phyloP scores from a whole-genome alignment of 2,888 invertebrate genomes.

The Dynastes tityus region DNA sequence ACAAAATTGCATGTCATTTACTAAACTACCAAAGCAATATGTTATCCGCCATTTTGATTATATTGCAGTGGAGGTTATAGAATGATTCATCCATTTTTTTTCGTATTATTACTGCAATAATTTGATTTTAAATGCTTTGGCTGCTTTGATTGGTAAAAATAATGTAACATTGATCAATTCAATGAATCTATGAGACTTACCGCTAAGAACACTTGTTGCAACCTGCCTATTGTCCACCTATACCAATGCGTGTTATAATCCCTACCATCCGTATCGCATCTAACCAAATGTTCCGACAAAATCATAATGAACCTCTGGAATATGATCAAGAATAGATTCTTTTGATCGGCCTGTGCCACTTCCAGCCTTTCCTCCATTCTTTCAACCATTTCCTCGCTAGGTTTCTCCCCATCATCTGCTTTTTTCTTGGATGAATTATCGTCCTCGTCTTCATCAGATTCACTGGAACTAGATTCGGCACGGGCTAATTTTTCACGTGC shows the following conservation, averaged over 20 bases:
- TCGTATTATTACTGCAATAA: too few relatives aligned
- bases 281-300: conserved; percentile 94
- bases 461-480: conserved; percentile 87
- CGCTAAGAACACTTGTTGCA: conserved; percentile 95
- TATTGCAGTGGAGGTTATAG: too few relatives aligned
- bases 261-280: conserved; percentile 93
- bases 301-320: conserved; percentile 99
- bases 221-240: conserved; percentile 93
- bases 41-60: too few relatives aligned
- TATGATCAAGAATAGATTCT: conserved; percentile 95
- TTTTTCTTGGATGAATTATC: conserved; percentile 65
- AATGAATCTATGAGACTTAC: conserved; percentile 73
- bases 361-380: conserved; percentile 96
- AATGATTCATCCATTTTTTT: too few relatives aligned
- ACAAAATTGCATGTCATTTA: too few relatives aligned
- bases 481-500: conserved; percentile 90
- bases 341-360: conserved; percentile 96
- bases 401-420: conserved; percentile 74
- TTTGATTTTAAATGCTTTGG: too few relatives aligned
- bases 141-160: neutral
- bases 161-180: too few relatives aligned
- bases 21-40: too few relatives aligned
- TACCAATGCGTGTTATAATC: conserved; percentile 97
- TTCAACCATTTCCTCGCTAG: conserved; percentile 90
- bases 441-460: conserved; percentile 79